Base-by-base conservation (phyloP, 2,888 invertebrate genomes). In the Agriopis leucophaearia region DNA sequence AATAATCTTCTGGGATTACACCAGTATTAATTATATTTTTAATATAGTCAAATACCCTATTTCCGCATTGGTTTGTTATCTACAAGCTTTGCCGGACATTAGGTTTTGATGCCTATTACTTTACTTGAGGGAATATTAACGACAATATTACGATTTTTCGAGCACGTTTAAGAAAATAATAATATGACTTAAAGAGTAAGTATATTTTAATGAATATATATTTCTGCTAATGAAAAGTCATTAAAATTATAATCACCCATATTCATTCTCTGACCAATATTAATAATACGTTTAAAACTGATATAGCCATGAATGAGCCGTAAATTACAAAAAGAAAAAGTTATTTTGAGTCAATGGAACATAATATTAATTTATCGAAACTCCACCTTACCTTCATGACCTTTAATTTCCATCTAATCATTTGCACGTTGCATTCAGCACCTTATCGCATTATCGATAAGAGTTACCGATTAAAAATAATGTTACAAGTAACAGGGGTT, bases 361-460 rank as follows among this genome's bases (percentile, higher is more conserved):
- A 59, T 65, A 45, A 15, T 18, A 57, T 38, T 60, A 64, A 62
- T 62, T 67, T 56, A 59, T 64, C 38, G 64, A 50, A 40, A 36
- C 64, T 63, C 59, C 59, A 68, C 64, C 69, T 70, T 67, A 66
- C 63, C 70, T 69, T 69, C n/a, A 60, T 67, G 70, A 74, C 74
- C 70, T 74, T 74, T 70, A 66, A 56, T 71, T 72, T 61, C 54
- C 45, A 57, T 59, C 40, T 50, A 60, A 56, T 60, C 45, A 52
- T 62, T 69, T 52, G 45, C 56, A 38, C 47, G 44, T 66, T 59
- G 52, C 50, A 77, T 58, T 73, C 63, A 72, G 40, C 68, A 74
- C 74, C 66, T 71, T 79, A 73, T 50, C 2, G 0, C 0, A 1
- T 36, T 59, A n/a, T 5, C 1, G 38, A 70, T 77, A 80, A 58